These are phyloP conservation scores for Hippocampus abdominalis DNA, from an alignment of 2,113 vertebrate genomes.

Conservation along the genomic window DNA sequence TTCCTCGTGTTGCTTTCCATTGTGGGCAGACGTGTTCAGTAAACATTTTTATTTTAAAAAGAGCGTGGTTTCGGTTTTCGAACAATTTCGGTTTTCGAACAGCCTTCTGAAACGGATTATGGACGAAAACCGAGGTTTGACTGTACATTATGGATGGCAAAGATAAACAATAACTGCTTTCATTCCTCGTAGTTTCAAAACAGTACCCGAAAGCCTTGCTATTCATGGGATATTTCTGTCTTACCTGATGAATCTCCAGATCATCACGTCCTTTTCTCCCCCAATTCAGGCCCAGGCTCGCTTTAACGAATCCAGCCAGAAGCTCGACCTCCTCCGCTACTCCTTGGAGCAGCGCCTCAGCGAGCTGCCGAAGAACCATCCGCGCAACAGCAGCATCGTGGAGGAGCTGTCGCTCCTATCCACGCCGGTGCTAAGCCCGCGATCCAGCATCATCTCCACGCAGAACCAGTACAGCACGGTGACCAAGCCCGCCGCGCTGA, in stretches of 20 bases:
- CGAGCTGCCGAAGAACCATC: slow-evolving; percentile 94
- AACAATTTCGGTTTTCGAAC: no score
- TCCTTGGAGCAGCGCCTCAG: slow-evolving; percentile 93
- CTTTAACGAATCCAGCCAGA: slow-evolving; percentile 97
- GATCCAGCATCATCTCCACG: slow-evolving; percentile 90
- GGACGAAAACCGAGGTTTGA: no score
- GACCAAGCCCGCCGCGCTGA: slow-evolving; percentile 95
- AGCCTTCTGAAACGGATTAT: no score
- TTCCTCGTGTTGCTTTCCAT: no score
- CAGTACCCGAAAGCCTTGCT: neutral
- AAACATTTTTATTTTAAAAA: no score
- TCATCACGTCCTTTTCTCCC: neutral
- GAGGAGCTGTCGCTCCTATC: slow-evolving; percentile 89
- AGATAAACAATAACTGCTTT: no score
- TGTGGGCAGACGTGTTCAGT: no score
- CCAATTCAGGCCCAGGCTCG: slow-evolving; percentile 83
- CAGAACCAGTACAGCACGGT: slow-evolving; percentile 96
- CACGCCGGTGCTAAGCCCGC: slow-evolving; percentile 87
- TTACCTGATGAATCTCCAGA: neutral
- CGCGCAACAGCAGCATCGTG: slow-evolving; percentile 90
- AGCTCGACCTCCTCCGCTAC: slow-evolving; percentile 92
- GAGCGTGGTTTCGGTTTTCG: no score
- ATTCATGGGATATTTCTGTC: neutral
- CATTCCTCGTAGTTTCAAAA: neutral
- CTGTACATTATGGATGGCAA: no score